phyloP scores from a whole-genome alignment of 35 echinoderm and acorn worm genomes.

The Hemicentrotus pulcherrimus region DNA sequence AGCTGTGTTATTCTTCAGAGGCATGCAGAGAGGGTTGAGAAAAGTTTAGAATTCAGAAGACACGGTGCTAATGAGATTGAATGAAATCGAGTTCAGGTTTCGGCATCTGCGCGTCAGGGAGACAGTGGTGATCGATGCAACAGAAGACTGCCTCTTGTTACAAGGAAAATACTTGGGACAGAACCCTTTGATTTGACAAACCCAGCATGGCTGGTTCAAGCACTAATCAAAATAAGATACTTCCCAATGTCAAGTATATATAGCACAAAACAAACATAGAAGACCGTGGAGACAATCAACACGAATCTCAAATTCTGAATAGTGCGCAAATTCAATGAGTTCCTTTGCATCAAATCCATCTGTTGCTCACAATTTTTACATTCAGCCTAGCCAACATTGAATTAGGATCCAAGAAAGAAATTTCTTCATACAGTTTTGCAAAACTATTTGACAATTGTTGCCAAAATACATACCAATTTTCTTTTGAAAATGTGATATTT shows the following conservation, averaged over 20 bases:
- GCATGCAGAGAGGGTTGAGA: background rate
- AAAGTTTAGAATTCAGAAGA: background rate
- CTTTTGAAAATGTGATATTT: no score
- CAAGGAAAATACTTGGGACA: background rate
- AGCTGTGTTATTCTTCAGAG: background rate
- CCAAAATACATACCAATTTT: no score
- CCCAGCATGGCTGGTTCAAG: background rate
- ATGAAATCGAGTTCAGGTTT: background rate
- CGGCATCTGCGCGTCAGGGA: background rate
- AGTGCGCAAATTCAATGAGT: background rate
- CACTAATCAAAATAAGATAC: slow-evolving; percentile 13
- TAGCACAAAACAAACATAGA: background rate
- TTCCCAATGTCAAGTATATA: background rate
- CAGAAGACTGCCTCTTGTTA: background rate
- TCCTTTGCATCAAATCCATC: background rate
- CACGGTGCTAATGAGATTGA: background rate
- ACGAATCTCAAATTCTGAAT: background rate
- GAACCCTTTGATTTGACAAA: background rate
- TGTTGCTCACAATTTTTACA: background rate
- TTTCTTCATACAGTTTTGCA: no score
- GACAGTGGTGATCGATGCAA: slow-evolving; percentile 9
- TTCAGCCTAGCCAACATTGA: no score
- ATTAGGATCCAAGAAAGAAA: no score
- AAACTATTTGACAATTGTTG: no score
- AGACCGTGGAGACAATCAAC: background rate